phyloP scores from a whole-genome alignment of 2,797 vertebrate species.

The Bufotes viridis region DNA sequence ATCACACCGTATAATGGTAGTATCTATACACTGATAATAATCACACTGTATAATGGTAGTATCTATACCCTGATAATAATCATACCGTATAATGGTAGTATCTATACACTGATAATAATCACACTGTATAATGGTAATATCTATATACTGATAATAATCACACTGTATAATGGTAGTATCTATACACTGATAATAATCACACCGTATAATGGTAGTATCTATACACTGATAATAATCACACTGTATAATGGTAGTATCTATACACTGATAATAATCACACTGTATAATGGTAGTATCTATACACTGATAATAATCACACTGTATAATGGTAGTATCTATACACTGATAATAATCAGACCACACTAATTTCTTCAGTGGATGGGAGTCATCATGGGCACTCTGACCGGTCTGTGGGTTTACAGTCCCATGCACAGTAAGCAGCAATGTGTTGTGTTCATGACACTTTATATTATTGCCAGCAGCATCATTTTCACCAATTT shows the following conservation, averaged over 20 bases:
- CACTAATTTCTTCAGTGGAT: background rate
- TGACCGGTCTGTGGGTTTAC: too few species aligned
- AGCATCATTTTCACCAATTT: too few species aligned
- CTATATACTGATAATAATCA: background rate
- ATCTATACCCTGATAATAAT: background rate
- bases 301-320: background rate
- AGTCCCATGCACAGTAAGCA: too few species aligned
- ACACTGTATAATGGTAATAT: background rate
- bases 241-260: background rate
- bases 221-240: background rate
- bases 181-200: background rate
- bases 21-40: background rate
- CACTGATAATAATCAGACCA: background rate
- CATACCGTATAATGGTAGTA: background rate
- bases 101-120: background rate
- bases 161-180: background rate
- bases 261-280: constrained; percentile 8
- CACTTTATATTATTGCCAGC: too few species aligned
- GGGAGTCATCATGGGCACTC: too few species aligned
- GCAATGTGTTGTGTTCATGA: too few species aligned
- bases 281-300: background rate
- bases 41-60: too few species aligned
- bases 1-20: background rate
- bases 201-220: background rate
- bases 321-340: background rate